Percentiles rank a stretch among this genome's conserved stretches.
Evolutionary conservation across 2,113 vertebrate genomes (phyloP).

Genomic region (Cariama cristata): DNA sequence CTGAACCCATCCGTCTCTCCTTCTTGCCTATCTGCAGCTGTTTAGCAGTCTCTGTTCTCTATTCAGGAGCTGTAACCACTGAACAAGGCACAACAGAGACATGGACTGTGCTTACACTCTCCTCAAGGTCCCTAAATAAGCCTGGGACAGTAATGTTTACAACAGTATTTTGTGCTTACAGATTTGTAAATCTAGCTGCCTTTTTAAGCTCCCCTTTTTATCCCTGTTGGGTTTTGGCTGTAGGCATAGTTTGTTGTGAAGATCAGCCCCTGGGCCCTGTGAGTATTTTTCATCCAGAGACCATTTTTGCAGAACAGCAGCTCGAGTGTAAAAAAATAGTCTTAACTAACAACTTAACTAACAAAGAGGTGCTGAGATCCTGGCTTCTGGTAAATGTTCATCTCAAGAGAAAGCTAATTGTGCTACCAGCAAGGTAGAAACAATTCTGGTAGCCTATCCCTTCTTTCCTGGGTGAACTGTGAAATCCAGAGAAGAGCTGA

Average conservation of each 20-base stretch:
- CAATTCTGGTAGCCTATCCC: neutral
- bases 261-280: neutral
- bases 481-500: neutral
- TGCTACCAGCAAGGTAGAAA: neutral
- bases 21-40: neutral
- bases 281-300: neutral
- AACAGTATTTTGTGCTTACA: neutral
- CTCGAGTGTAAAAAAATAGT: neutral
- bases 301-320: neutral
- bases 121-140: neutral
- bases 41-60: neutral
- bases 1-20: neutral
- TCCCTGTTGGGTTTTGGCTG: neutral
- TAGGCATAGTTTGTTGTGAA: neutral
- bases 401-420: neutral
- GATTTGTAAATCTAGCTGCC: neutral
- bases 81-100: neutral
- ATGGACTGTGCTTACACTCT: neutral
- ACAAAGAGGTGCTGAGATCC: neutral
- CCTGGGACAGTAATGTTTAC: neutral
- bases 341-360: too few relatives aligned
- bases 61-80: neutral
- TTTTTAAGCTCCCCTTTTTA: neutral
- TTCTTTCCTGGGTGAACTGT: neutral
- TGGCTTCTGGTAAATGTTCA: neutral